phyloP scores from a whole-genome alignment of 2,113 vertebrate species.

The Elanus axillaris region DNA sequence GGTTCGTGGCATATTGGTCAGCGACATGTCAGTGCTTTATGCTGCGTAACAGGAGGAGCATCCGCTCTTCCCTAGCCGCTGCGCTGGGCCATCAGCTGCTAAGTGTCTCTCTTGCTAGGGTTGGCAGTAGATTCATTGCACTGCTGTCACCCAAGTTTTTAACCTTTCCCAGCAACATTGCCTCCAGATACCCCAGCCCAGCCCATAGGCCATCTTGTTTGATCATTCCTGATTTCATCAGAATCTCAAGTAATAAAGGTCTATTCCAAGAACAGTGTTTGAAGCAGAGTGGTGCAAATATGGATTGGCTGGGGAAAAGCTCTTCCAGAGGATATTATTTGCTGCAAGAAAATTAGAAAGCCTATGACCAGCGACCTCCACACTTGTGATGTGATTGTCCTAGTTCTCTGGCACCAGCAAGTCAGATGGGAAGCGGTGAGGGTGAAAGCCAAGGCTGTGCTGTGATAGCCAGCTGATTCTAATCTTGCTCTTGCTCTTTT shows the following conservation, averaged over 20 bases:
- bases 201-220: neutral
- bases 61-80: neutral
- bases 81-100: neutral
- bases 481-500: neutral
- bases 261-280: neutral
- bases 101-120: neutral
- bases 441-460: neutral
- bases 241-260: neutral
- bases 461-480: neutral
- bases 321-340: neutral
- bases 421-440: neutral
- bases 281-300: neutral
- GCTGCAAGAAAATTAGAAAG: neutral
- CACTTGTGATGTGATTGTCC: neutral
- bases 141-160: neutral
- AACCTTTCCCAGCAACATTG: neutral
- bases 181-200: neutral
- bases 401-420: neutral
- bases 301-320: neutral
- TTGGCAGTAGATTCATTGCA: slow-evolving; percentile 18
- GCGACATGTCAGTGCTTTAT: neutral
- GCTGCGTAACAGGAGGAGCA: neutral
- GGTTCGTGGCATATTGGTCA: neutral
- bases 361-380: neutral
- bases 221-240: neutral